These are phyloP conservation scores for Orthosia cruda DNA, from an alignment of 2,888 invertebrate genomes.

Conservation along the genomic window DNA sequence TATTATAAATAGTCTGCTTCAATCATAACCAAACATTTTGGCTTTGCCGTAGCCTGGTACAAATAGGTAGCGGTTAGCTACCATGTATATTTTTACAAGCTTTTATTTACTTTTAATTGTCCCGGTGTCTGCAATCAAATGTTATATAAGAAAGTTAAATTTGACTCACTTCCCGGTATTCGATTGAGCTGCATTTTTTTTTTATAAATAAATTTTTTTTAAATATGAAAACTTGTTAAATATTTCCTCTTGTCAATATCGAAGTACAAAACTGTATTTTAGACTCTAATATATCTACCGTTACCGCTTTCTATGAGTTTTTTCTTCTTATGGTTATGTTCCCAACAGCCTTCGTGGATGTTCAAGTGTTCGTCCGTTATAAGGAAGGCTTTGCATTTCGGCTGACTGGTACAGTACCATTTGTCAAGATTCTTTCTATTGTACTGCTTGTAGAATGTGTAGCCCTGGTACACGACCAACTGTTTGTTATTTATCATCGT, in stretches of 20 bases:
- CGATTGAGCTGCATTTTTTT: too few species aligned
- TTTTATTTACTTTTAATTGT: too few species aligned
- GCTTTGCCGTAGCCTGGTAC: neutral
- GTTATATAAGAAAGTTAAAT: too few species aligned
- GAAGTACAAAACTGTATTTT: neutral
- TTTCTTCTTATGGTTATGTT: constrained; percentile 50
- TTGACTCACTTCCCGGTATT: too few species aligned
- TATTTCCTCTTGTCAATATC: neutral
- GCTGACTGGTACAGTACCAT: constrained; percentile 61
- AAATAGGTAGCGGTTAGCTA: neutral
- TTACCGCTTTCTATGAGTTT: constrained; percentile 9
- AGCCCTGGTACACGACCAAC: constrained; percentile 50
- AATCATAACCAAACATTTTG: neutral
- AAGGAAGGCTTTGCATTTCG: constrained; percentile 55
- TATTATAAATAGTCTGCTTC: too few species aligned
- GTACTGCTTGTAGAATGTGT: constrained; percentile 59
- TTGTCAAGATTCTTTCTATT: constrained; percentile 43
- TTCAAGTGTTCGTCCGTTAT: constrained; percentile 26
- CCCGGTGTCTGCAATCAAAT: too few species aligned
- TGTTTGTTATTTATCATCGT: constrained; percentile 55
- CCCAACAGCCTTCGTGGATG: constrained; percentile 23
- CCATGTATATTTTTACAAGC: neutral
- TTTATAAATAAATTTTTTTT: too few species aligned
- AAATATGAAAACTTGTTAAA: too few species aligned
- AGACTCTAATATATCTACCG: constrained; percentile 53